Evolutionary conservation across 2,797 vertebrate species (phyloP).

Genomic region (Pseudochirops cupreus): DNA sequence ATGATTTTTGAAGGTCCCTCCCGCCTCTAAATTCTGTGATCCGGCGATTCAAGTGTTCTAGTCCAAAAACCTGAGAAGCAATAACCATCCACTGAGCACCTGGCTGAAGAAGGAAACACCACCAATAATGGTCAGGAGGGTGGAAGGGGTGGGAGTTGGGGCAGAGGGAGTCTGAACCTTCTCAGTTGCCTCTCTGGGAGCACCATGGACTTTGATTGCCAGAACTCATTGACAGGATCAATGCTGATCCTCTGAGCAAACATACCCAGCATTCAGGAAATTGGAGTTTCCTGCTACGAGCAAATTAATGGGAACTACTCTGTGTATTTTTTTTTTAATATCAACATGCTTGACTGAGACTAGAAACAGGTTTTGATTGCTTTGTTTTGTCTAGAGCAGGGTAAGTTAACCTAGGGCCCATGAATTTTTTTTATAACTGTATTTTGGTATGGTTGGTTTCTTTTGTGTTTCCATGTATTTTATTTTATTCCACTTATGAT

Average conservation of each 20-base stretch:
- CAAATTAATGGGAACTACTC: neutral
- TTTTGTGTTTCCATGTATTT: neutral
- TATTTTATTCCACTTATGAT: neutral
- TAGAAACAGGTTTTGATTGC: slow-evolving; percentile 12
- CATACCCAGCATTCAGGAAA: neutral
- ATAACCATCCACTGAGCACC: slow-evolving; percentile 1
- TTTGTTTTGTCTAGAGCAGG: neutral
- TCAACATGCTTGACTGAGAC: neutral
- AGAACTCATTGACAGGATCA: neutral
- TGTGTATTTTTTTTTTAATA: slow-evolving; percentile 9
- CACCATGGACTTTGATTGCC: neutral
- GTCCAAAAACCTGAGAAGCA: slow-evolving; percentile 17
- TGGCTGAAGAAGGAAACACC: slow-evolving; percentile 37
- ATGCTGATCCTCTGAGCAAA: neutral
- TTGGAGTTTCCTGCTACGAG: neutral
- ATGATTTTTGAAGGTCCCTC: neutral
- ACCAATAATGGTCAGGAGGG: neutral
- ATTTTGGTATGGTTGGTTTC: neutral
- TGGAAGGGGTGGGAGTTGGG: neutral
- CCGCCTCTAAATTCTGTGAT: neutral
- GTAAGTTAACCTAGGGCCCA: neutral
- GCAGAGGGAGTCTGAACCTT: neutral
- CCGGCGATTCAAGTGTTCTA: neutral
- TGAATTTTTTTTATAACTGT: neutral
- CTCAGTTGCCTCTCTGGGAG: neutral